Base-by-base conservation (phyloP, 2,797 vertebrate species). In the Onychomys arenicola region DNA sequence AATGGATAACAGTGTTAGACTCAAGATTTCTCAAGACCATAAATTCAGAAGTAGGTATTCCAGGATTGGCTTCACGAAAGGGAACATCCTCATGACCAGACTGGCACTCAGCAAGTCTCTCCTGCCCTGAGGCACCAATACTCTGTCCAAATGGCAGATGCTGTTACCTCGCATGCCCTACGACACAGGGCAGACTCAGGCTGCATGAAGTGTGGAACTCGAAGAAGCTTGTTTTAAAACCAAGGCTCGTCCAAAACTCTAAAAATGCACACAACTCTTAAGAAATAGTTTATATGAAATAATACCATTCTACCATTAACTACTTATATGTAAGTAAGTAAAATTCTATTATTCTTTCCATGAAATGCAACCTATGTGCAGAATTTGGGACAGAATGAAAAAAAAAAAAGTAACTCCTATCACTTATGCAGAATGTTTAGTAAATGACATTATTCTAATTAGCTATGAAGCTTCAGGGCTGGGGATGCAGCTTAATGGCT, bases 11-110 rank as follows among this genome's bases (percentile, higher is more conserved):
- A 97, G 96, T 94, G 91, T 73, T 21, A 97, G 96, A 93, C 21
- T 91, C 89, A 93, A 91, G 96, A 97, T 96, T 96, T 97, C 97
- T 96, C 94, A 96, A 97, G 95, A 94, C 91, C 94, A 96, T 96
- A 96, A 98, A 97, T 93, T 96, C 97, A 97, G 96, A 98, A 97
- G 98, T 96, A 97, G 97, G 95, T 96, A 96, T 95, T 98, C 97
- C 97, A 97, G 96, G 98, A 95, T 98, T 97, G 96, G 96, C 95
- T 97, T 94, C 97, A 96, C 97, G 95, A 97, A 97, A 94, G 77
- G 94, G 89, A 98, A 96, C 95, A 59, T 97, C 92, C 97, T 97
- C 96, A 97, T 98, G 97, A 97, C 97, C 95, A 98, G 97, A 97
- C 95, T 95, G 88, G 95, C 96, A 97, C 97, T 98, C 96, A 97